Percentiles rank a stretch among this genome's conserved stretches.
Evolutionary conservation across 2,888 invertebrate genomes (phyloP).

Genomic region (Drosophila hawaiiensis): DNA sequence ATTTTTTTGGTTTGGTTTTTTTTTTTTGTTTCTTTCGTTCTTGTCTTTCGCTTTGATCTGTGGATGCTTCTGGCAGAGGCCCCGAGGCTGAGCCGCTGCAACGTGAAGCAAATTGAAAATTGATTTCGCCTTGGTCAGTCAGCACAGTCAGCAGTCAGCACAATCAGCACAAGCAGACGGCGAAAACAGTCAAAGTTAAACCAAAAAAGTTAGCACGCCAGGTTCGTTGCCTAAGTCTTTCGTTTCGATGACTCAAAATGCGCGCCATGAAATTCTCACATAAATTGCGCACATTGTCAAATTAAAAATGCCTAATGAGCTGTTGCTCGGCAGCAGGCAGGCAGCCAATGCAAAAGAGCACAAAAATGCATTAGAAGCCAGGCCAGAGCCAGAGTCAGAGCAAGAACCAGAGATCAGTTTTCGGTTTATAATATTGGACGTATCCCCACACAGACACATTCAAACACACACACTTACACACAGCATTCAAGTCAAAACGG

Average conservation of each 20-base stretch:
- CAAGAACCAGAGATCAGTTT: conserved; percentile 28
- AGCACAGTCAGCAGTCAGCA: conserved; percentile 8
- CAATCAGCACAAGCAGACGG: neutral
- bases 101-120: conserved; percentile 79
- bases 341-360: conserved; percentile 71
- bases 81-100: conserved; percentile 49
- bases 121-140: conserved; percentile 63
- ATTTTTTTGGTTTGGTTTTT: conserved; percentile 47
- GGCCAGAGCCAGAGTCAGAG: neutral
- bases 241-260: conserved; percentile 76
- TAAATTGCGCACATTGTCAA: conserved; percentile 83
- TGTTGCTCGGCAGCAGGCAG: conserved; percentile 53
- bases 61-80: conserved; percentile 54
- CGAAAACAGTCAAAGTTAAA: conserved; percentile 21
- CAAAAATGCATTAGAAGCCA: conserved; percentile 74
- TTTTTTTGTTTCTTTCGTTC: conserved; percentile 52
- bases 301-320: conserved; percentile 83
- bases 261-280: conserved; percentile 80
- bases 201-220: conserved; percentile 56
- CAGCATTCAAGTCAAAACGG: conserved; percentile 54
- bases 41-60: conserved; percentile 71
- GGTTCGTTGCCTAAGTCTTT: conserved; percentile 78
- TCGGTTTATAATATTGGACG: conserved; percentile 26
- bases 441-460: conserved; percentile 17
- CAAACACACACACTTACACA: conserved; percentile 13